A percentile compares a stretch with the other conserved stretches of the same genome.
Evolutionary conservation across 2,113 vertebrate genomes (phyloP).

Genomic region (Protomyctophum bolini): DNA sequence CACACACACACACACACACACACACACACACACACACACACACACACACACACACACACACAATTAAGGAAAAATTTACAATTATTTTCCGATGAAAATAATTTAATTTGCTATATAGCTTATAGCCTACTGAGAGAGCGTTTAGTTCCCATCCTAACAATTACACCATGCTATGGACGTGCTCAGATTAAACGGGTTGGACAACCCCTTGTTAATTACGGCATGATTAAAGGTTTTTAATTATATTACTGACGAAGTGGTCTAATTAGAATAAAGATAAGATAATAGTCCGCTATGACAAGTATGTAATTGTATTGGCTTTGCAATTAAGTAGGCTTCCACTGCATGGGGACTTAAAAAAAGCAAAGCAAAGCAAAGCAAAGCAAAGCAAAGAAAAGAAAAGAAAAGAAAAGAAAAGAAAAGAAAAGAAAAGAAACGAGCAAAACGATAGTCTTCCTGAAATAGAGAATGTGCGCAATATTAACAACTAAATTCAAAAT

Average conservation of each 20-base stretch:
- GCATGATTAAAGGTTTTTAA: conserved; percentile 92
- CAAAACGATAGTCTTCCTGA: no score
- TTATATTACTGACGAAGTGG: conserved; percentile 87
- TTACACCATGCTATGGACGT: conserved; percentile 82
- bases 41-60: no score
- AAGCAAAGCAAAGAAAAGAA: no score
- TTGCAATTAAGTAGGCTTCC: conserved; percentile 77
- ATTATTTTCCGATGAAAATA: not conserved
- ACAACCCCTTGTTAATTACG: conserved; percentile 92
- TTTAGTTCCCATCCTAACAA: conserved; percentile 76
- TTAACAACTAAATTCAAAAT: conserved; percentile 80
- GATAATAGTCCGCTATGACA: conserved; percentile 87
- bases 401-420: no score
- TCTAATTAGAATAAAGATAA: conserved; percentile 90
- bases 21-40: no score
- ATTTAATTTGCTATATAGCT: not conserved
- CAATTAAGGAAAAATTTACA: not conserved
- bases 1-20: no score
- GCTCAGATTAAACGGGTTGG: conserved; percentile 88
- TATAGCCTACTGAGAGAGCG: not conserved
- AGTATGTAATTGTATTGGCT: conserved; percentile 71
- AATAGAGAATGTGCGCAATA: no score
- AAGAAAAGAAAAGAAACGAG: no score
- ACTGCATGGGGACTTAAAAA: conserved; percentile 69
- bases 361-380: no score